Percentiles rank a stretch among this genome's conserved stretches.
These are phyloP conservation scores for Crocuta crocuta DNA, from an alignment of 2,113 vertebrate genomes.

Conservation along the genomic window DNA sequence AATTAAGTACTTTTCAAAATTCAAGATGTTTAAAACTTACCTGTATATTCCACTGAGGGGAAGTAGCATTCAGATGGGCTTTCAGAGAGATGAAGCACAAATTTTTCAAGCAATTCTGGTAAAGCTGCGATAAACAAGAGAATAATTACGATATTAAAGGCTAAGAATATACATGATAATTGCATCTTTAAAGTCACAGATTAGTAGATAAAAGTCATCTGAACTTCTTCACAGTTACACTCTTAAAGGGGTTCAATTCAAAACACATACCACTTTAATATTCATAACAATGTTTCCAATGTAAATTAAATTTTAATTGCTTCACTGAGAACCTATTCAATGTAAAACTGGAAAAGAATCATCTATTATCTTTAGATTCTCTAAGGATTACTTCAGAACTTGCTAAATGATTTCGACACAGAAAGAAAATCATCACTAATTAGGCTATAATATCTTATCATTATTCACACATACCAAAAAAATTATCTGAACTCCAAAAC, in stretches of 20 bases:
- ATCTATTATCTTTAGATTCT: constrained; percentile 74
- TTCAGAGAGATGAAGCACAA: constrained; percentile 89
- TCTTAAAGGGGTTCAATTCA: constrained; percentile 59
- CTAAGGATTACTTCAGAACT: constrained; percentile 81
- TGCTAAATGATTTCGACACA: constrained; percentile 67
- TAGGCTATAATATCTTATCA: constrained; percentile 58
- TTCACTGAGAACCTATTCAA: constrained; percentile 79
- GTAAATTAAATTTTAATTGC: constrained; percentile 85
- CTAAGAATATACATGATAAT: constrained; percentile 29
- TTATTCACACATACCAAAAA: constrained; percentile 29
- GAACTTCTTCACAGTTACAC: constrained; percentile 52
- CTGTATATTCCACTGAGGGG: constrained; percentile 87
- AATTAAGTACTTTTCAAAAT: constrained; percentile 45
- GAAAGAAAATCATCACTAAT: constrained; percentile 81
- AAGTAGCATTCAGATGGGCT: constrained; percentile 90
- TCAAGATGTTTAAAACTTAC: constrained; percentile 83
- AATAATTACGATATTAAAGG: constrained; percentile 74
- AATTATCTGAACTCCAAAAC: not conserved
- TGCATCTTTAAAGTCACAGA: constrained; percentile 56
- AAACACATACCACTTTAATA: constrained; percentile 72
- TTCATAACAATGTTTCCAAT: constrained; percentile 71
- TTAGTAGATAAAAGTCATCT: constrained; percentile 57
- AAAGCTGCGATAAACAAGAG: constrained; percentile 88
- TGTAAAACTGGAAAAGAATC: constrained; percentile 74
- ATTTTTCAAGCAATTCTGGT: constrained; percentile 92